Evolutionary conservation across 2,113 vertebrate species (phyloP).

Genomic region (Eudorcas thomsonii): DNA sequence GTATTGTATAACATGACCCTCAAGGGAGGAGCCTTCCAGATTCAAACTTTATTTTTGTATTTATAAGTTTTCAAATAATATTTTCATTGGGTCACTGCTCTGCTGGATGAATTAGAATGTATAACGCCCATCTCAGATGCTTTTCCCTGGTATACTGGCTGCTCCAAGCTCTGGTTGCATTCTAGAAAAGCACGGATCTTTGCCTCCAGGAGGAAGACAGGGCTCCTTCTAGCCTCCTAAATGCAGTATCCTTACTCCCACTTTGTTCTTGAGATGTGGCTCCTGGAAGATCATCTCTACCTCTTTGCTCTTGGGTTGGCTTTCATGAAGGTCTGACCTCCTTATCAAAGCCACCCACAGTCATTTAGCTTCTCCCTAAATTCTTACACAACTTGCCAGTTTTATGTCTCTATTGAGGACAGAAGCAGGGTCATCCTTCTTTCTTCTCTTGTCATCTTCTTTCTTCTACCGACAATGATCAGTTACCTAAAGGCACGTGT

Average conservation of each 20-base stretch:
- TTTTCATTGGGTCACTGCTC: background rate
- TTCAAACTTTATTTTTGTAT: background rate
- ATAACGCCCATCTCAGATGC: background rate
- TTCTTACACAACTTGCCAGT: background rate
- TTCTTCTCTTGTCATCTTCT: background rate
- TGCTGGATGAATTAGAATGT: background rate
- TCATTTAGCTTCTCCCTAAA: background rate
- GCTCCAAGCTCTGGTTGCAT: background rate
- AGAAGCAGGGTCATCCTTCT: background rate
- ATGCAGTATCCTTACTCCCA: background rate
- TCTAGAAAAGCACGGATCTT: background rate
- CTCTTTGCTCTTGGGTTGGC: background rate
- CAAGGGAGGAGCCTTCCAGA: background rate
- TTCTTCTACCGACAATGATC: background rate
- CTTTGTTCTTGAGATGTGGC: background rate
- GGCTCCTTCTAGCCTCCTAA: background rate
- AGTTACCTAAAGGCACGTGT: background rate
- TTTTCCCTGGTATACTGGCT: background rate
- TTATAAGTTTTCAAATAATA: background rate
- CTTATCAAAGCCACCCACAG: background rate
- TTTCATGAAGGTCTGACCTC: background rate
- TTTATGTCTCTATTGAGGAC: background rate
- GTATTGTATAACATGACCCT: background rate
- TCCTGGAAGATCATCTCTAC: background rate
- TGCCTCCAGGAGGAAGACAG: background rate